phyloP scores from a whole-genome alignment of 2,797 vertebrate genomes.

The Cichlasoma orientale region DNA sequence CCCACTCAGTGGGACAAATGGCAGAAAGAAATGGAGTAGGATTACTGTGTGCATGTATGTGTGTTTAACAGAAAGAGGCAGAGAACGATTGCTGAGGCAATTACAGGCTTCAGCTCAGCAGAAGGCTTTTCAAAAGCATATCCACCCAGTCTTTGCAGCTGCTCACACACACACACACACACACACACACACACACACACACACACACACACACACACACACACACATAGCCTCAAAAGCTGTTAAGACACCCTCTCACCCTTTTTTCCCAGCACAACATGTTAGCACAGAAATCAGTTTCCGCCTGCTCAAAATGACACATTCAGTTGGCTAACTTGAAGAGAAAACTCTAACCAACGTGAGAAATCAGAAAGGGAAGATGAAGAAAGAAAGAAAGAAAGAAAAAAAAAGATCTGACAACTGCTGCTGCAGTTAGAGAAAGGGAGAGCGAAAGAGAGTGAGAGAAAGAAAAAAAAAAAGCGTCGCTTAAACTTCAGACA shows the following conservation, averaged over 20 bases:
- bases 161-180: constrained; percentile 57
- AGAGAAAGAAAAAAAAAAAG: constrained; percentile 19
- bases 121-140: constrained; percentile 76
- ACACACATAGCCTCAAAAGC: constrained; percentile 59
- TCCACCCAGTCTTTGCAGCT: constrained; percentile 77
- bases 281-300: constrained; percentile 48
- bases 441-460: not conserved
- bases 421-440: constrained; percentile 36
- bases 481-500: constrained; percentile 33
- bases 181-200: constrained; percentile 50
- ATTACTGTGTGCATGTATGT: constrained; percentile 47
- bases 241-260: constrained; percentile 45
- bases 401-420: constrained; percentile 20
- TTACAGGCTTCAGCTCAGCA: constrained; percentile 81
- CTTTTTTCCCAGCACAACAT: constrained; percentile 39
- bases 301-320: constrained; percentile 41
- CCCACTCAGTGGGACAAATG: constrained; percentile 52
- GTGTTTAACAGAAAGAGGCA: constrained; percentile 61
- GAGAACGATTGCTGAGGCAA: constrained; percentile 72
- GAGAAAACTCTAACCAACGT: constrained; percentile 15
- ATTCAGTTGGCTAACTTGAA: constrained; percentile 17
- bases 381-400: not conserved
- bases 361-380: constrained; percentile 24
- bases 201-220: constrained; percentile 26
- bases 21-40: constrained; percentile 40